These are phyloP conservation scores for Syngnathus scovelli DNA, from an alignment of 2,113 vertebrate species.

Conservation along the genomic window DNA sequence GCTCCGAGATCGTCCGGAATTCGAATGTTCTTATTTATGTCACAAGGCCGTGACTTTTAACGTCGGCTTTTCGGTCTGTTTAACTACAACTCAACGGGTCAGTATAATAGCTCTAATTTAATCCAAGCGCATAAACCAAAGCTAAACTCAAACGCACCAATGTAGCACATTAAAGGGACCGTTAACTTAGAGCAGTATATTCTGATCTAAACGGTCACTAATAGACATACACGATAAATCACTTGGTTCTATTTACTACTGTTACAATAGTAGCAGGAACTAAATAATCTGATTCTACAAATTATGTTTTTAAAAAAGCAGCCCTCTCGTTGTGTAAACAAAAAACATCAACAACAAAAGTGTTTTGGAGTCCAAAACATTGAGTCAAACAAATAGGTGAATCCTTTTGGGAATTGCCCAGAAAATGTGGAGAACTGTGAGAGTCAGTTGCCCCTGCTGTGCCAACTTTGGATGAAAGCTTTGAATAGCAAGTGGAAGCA, in stretches of 20 bases:
- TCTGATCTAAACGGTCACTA: slow-evolving; percentile 23
- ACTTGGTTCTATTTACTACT: slow-evolving; percentile 28
- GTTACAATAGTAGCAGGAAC: slow-evolving; percentile 3
- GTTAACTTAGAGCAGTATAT: slow-evolving; percentile 30
- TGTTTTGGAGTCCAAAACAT: slow-evolving; percentile 18
- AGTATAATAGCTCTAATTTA: slow-evolving; percentile 28
- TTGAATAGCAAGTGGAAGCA: slow-evolving; percentile 26
- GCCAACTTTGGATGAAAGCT: slow-evolving; percentile 23
- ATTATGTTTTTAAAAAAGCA: neutral
- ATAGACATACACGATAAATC: slow-evolving; percentile 22
- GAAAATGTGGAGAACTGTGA: slow-evolving; percentile 21
- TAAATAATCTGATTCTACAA: neutral
- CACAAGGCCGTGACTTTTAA: slow-evolving; percentile 17
- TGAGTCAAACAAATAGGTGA: slow-evolving; percentile 15
- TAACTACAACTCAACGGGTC: slow-evolving; percentile 33
- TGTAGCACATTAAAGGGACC: slow-evolving; percentile 25
- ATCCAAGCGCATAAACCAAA: slow-evolving; percentile 17
- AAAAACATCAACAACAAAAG: neutral
- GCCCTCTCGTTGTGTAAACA: no score
- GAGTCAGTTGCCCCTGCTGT: slow-evolving; percentile 26
- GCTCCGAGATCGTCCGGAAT: neutral
- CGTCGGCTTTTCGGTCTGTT: slow-evolving; percentile 32
- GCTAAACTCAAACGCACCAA: neutral
- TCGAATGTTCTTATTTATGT: slow-evolving; percentile 27
- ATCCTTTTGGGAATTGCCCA: slow-evolving; percentile 25